A percentile compares a stretch with the other conserved stretches of the same genome.
Evolutionary conservation across 2,888 invertebrate species (phyloP).

Genomic region (Spodoptera exigua): DNA sequence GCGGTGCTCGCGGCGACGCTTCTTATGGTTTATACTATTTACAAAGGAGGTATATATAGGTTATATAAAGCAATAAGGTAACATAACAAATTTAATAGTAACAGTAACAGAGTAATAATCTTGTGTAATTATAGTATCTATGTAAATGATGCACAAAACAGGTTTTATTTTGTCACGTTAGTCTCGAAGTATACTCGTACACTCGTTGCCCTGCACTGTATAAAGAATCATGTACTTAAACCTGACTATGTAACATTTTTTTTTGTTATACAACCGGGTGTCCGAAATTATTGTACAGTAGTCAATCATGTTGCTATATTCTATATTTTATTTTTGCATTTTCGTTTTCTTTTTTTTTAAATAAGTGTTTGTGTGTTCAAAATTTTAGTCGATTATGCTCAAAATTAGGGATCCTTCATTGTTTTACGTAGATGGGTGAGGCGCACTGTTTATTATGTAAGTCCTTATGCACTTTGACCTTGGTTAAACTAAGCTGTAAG

Average conservation of each 20-base stretch:
- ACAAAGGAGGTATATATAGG: slow-evolving; percentile 51
- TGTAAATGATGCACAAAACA: slow-evolving; percentile 52
- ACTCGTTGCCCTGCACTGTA: slow-evolving; percentile 57
- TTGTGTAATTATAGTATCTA: slow-evolving; percentile 51
- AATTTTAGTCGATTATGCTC: slow-evolving; percentile 58
- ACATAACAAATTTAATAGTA: slow-evolving; percentile 54
- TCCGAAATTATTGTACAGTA: slow-evolving; percentile 41
- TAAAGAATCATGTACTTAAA: slow-evolving; percentile 54
- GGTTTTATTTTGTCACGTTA: slow-evolving; percentile 39
- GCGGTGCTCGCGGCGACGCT: slow-evolving; percentile 8
- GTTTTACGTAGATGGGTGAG: slow-evolving; percentile 37
- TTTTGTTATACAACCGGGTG: slow-evolving; percentile 32
- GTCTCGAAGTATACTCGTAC: slow-evolving; percentile 41
- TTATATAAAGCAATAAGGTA: slow-evolving; percentile 53
- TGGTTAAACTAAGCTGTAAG: slow-evolving; percentile 7
- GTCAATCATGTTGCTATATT: slow-evolving; percentile 36
- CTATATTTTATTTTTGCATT: slow-evolving; percentile 45
- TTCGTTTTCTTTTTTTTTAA: slow-evolving; percentile 36
- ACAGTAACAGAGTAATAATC: slow-evolving; percentile 48
- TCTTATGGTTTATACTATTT: slow-evolving; percentile 53
- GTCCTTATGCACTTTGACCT: slow-evolving; percentile 3
- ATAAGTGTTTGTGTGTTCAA: slow-evolving; percentile 57
- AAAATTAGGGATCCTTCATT: slow-evolving; percentile 47
- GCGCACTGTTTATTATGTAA: slow-evolving; percentile 24
- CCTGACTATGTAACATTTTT: slow-evolving; percentile 13